These are phyloP conservation scores for Coptodon bakossiorum DNA, from an alignment of 2,113 vertebrate species.

Conservation along the genomic window DNA sequence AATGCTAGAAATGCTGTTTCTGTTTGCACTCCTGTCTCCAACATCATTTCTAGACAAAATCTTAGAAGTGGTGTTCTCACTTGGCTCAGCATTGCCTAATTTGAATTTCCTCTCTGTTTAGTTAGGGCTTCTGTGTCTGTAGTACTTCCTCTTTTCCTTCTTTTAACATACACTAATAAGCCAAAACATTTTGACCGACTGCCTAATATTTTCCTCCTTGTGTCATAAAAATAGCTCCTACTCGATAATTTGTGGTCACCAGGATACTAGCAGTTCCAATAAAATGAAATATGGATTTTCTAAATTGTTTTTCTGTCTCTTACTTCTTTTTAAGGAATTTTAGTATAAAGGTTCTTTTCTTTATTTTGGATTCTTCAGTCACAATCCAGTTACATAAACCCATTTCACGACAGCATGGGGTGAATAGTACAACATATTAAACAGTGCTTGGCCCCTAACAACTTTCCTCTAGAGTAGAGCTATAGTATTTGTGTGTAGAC, in stretches of 20 bases:
- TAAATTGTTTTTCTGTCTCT: not conserved
- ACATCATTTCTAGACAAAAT: not conserved
- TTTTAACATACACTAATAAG: not conserved
- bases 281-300: not conserved
- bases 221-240: not conserved
- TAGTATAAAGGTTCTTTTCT: not conserved
- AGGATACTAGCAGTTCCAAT: not conserved
- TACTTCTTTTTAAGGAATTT: not conserved
- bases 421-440: not conserved
- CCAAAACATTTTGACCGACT: not conserved
- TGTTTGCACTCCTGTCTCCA: not conserved
- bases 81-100: not conserved
- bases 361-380: not conserved
- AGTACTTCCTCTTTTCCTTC: not conserved
- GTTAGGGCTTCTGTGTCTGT: not conserved
- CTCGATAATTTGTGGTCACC: not conserved
- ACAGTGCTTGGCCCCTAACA: not conserved
- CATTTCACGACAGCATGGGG: not conserved
- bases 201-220: not conserved
- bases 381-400: not conserved
- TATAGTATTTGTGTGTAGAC: not conserved
- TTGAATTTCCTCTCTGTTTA: not conserved
- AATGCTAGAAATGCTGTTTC: not conserved
- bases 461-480: not conserved
- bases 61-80: not conserved